These are phyloP conservation scores for Asteroscopus sphinx DNA, from an alignment of 2,888 invertebrate genomes.

Conservation along the genomic window DNA sequence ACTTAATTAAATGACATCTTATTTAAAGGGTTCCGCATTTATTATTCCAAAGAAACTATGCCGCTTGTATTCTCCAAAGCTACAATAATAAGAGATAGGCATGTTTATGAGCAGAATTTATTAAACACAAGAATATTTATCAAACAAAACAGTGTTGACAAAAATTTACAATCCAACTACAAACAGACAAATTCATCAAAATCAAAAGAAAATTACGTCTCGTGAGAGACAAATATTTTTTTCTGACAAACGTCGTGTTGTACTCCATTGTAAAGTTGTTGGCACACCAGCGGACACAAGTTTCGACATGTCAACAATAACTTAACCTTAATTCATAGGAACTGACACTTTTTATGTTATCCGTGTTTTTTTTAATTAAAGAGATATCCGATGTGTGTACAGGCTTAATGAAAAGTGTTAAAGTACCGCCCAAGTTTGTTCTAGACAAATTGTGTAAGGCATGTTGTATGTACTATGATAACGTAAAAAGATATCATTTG, in stretches of 20 bases:
- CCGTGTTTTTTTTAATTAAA: slow-evolving; percentile 69
- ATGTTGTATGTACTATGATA: slow-evolving; percentile 55
- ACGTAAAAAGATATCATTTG: slow-evolving; percentile 58
- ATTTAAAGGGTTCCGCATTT: too few species aligned
- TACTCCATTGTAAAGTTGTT: slow-evolving; percentile 62
- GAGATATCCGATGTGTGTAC: slow-evolving; percentile 59
- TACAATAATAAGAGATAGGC: too few species aligned
- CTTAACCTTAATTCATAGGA: slow-evolving; percentile 68
- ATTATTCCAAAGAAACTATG: background rate
- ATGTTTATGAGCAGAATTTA: background rate
- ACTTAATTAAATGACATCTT: too few species aligned
- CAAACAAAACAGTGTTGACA: slow-evolving; percentile 3
- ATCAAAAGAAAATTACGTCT: slow-evolving; percentile 12
- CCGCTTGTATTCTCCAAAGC: background rate
- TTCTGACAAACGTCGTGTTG: slow-evolving; percentile 45
- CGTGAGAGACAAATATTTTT: slow-evolving; percentile 42
- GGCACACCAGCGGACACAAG: slow-evolving; percentile 64
- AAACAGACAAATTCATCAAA: slow-evolving; percentile 17
- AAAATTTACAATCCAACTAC: background rate
- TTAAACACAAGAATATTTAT: background rate
- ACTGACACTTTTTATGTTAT: slow-evolving; percentile 68
- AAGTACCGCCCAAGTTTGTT: slow-evolving; percentile 65
- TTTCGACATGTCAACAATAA: slow-evolving; percentile 67
- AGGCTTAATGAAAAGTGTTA: slow-evolving; percentile 59
- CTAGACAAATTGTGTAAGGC: slow-evolving; percentile 62